A percentile compares a stretch with the other conserved stretches of the same genome.
Conservation (phyloP, 2,797 vertebrate species). For the Characodon lateralis region DNA sequence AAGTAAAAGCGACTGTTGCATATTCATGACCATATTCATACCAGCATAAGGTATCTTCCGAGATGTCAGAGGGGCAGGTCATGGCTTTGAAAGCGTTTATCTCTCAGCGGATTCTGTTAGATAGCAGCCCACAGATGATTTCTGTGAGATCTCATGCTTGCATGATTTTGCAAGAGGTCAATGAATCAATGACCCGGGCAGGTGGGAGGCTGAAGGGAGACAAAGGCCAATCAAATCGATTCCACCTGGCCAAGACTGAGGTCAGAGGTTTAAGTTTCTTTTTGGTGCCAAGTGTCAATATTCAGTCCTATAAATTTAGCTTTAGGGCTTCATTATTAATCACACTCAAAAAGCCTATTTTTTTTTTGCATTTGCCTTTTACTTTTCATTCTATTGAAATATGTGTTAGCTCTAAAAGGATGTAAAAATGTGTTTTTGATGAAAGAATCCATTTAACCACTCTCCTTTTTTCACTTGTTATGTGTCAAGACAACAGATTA, state of each 20-base stretch:
- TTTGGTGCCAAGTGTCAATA: conserved; percentile 24
- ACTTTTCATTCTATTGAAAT: conserved; percentile 5
- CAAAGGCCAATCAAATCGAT: conserved; percentile 64
- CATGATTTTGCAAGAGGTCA: conserved; percentile 55
- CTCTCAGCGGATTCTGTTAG: conserved; percentile 42
- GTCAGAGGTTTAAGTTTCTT: conserved; percentile 50
- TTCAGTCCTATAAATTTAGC: conserved; percentile 9
- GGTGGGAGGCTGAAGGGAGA: conserved; percentile 47
- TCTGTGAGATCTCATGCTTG: conserved; percentile 35
- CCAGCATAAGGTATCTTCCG: conserved; percentile 69
- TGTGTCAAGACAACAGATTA: conserved; percentile 54
- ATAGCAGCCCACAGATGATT: conserved; percentile 39
- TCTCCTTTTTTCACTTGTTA: conserved; percentile 45
- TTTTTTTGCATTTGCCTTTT: conserved; percentile 32
- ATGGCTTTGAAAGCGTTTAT: conserved; percentile 63
- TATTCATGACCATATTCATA: conserved; percentile 78
- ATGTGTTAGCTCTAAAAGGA: conserved; percentile 35
- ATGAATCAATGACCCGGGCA: conserved; percentile 40
- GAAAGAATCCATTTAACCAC: conserved; percentile 7
- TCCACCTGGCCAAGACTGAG: conserved; percentile 33
- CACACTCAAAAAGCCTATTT: conserved; percentile 20
- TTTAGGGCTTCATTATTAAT: conserved; percentile 28
- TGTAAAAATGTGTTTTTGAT: conserved; percentile 34
- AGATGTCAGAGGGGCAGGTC: conserved; percentile 67
- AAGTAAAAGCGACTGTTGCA: conserved; percentile 61